phyloP scores from a whole-genome alignment of 2,888 invertebrate genomes.

The Cerastoderma edule region DNA sequence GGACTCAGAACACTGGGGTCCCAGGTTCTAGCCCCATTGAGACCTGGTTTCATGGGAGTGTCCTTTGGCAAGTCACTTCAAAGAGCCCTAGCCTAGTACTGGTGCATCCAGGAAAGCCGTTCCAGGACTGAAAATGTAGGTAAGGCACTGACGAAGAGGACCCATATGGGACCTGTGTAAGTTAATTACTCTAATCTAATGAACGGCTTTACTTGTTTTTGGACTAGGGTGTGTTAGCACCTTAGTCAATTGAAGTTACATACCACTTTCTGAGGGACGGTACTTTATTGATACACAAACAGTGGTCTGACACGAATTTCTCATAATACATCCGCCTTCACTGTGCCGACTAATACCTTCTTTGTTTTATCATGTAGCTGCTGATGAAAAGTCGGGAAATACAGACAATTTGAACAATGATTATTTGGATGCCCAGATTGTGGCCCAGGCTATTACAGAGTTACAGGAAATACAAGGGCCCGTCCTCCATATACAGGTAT shows the following conservation, averaged over 20 bases:
- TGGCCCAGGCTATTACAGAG: slow-evolving; percentile 61
- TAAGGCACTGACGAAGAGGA: too few relatives aligned
- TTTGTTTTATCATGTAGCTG: background rate
- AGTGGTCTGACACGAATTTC: background rate
- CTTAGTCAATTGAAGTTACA: too few relatives aligned
- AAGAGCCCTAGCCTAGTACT: too few relatives aligned
- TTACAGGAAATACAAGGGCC: slow-evolving; percentile 53
- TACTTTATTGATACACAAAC: background rate
- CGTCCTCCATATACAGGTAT: slow-evolving; percentile 5
- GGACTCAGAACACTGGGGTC: too few relatives aligned
- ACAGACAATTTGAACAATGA: slow-evolving; percentile 25
- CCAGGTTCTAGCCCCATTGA: too few relatives aligned
- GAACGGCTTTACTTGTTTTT: background rate
- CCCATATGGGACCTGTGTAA: too few relatives aligned
- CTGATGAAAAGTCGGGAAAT: background rate
- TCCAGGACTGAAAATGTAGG: too few relatives aligned
- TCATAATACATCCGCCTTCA: background rate
- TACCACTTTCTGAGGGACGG: too few relatives aligned
- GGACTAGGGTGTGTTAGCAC: background rate
- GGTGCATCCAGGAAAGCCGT: too few relatives aligned
- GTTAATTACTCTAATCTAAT: too few relatives aligned
- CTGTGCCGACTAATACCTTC: background rate
- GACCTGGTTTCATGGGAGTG: too few relatives aligned
- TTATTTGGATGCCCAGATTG: slow-evolving; percentile 53
- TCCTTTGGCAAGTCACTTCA: too few relatives aligned